These are phyloP conservation scores for Poecilus cupreus DNA, from an alignment of 2,888 invertebrate species.

Conservation along the genomic window DNA sequence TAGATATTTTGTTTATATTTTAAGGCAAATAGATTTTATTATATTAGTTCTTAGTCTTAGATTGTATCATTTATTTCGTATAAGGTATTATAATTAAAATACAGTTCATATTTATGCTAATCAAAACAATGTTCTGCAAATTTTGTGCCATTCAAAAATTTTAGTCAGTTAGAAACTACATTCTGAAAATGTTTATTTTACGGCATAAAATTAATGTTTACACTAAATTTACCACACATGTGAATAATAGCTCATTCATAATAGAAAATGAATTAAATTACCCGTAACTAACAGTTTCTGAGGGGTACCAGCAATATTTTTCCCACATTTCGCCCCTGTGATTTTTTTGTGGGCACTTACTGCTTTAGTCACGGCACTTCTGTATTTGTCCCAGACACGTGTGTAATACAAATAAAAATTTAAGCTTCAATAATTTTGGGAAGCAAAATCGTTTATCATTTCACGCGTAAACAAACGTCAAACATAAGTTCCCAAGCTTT, in stretches of 20 bases:
- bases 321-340: neutral
- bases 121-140: no score
- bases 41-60: no score
- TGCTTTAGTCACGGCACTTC: neutral
- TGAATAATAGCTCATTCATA: neutral
- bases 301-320: constrained; percentile 9
- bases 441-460: neutral
- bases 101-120: no score
- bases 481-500: neutral
- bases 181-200: no score
- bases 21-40: no score
- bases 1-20: no score
- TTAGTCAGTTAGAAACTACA: no score
- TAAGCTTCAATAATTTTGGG: neutral
- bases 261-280: constrained; percentile 16
- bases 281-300: constrained; percentile 1
- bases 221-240: constrained; percentile 7
- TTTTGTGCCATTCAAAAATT: no score
- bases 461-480: neutral
- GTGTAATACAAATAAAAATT: neutral
- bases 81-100: no score
- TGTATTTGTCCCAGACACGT: constrained; percentile 23
- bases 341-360: constrained; percentile 11
- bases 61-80: no score
- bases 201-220: neutral